Base-by-base conservation (phyloP, 2,888 invertebrate genomes). In the Scaptodrosophila latifasciaeformis region DNA sequence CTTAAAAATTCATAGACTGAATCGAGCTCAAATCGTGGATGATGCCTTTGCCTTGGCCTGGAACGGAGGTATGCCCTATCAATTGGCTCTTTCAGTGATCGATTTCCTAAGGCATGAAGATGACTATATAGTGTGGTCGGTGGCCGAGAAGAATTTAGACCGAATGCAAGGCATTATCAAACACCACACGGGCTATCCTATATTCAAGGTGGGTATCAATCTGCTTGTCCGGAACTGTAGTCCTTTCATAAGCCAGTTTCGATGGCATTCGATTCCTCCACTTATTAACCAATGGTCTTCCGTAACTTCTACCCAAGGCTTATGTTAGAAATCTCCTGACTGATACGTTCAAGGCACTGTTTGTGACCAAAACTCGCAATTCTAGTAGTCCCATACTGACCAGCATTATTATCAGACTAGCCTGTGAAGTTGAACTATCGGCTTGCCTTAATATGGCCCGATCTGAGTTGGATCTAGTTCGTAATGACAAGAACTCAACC, bases 21-120 rank as follows among this genome's bases (percentile, higher is more conserved):
- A 92, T 70, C 88, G 95, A 34, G 95, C 94, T 1, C 93, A 95
- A 78, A 86, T 97, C 19, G 87, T 97, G 40, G 91, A 93, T 47
- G 96, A 96, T 83, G 89, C 92, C 1, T 89, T 92, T 58, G 91
- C 90, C 29, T 45, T 81, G 34, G 92, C 92, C 12, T 90, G 90
- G 88, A 85, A 89, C 30, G 90, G 90, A 34, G 85, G 90, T 49
- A 85, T 92, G 2, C 88, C 90, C 54, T 94, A 93, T 68, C 86
- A 87, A 1, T 87, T 89, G 1, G 89, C 91, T 1, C 87, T 93
- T 51, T 86, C 86, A 6, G 70, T 89, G 3, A 71, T 88, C 5
- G 82, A 84, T 35, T 90, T 90, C 70, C 72, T 89, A 18, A 51
- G 49, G 10, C 74, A 81, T 3, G 88, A 88, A 66, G 76, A 70